Evolutionary conservation across 2,888 invertebrate genomes (phyloP), one percentile per base, ranked within the genome.

Genomic region (Hirtodrosophila cameraria): DNA sequence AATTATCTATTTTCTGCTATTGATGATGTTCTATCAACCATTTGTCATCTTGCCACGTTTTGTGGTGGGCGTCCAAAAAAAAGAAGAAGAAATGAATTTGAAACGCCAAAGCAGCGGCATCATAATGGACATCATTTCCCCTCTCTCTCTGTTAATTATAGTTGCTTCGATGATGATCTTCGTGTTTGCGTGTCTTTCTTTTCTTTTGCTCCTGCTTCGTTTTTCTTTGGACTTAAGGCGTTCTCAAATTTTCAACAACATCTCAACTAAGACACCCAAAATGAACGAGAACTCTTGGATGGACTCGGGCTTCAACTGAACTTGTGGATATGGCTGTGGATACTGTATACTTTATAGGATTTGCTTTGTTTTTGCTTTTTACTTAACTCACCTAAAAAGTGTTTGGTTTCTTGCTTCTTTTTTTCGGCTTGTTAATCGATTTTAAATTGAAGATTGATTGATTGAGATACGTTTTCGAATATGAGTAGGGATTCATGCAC

Each of bases 391-490:
- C n/a, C 28, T 15, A 8, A 20, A 28, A 18, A 30, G 20, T 11
- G 28, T 28, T 41, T 41, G 7, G 15, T 18, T 38, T 62, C 20
- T 50, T 25, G 36, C 31, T 54, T 50, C 31, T 38, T 38, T 30
- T 55, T 41, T 13, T 6, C 31, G 41, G 49, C 8, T 41, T 57
- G 45, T 58, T 73, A 80, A 80, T 82, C 75, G 81, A 80, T 75
- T 79, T 77, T 68, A 65, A 72, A 82, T 77, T 70, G 66, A 38
- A 64, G 67, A 79, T 84, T 82, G 79, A 82, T 82, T 76, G 82
- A 70, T 76, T 64, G 41, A 63, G 65, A 78, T 63, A 57, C 43
- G n/a, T n/a, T n/a, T n/a, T n/a, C n/a, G n/a, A n/a, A n/a, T n/a
- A n/a, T n/a, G n/a, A n/a, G n/a, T n/a, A n/a, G n/a, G n/a, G n/a